Evolutionary conservation across 2,113 vertebrate genomes (phyloP).

Genomic region (Myotis yumanensis): DNA sequence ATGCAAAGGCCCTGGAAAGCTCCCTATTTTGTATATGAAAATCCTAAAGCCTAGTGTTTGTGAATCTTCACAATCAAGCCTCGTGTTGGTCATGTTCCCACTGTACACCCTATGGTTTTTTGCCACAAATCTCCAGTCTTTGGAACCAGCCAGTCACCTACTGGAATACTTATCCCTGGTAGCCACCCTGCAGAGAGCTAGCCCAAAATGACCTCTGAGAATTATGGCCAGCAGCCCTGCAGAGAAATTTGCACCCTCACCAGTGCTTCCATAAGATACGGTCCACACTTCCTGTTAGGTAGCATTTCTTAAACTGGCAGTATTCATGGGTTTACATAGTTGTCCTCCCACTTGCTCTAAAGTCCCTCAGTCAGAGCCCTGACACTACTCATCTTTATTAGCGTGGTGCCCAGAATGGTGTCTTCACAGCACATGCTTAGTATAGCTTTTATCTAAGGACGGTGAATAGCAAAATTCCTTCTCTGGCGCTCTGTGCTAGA

Average conservation of each 20-base stretch:
- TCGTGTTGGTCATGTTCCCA: neutral
- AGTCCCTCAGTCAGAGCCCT: neutral
- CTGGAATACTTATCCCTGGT: neutral
- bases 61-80: neutral
- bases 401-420: neutral
- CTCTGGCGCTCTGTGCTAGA: neutral
- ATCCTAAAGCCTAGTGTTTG: neutral
- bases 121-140: neutral
- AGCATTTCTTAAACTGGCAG: neutral
- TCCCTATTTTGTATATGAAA: neutral
- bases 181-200: neutral
- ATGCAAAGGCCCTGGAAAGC: neutral
- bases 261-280: neutral
- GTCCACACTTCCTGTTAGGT: neutral
- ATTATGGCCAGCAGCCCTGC: too few relatives aligned
- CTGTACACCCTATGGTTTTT: rapidly evolving
- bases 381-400: neutral
- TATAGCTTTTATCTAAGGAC: neutral
- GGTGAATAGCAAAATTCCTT: neutral
- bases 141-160: neutral
- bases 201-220: neutral
- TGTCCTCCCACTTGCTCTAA: neutral
- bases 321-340: neutral
- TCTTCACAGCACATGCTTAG: neutral
- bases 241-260: neutral